Percentiles rank a stretch among this genome's conserved stretches.
Conservation (phyloP, 2,797 vertebrate species). For the Sebastes variabilis region DNA sequence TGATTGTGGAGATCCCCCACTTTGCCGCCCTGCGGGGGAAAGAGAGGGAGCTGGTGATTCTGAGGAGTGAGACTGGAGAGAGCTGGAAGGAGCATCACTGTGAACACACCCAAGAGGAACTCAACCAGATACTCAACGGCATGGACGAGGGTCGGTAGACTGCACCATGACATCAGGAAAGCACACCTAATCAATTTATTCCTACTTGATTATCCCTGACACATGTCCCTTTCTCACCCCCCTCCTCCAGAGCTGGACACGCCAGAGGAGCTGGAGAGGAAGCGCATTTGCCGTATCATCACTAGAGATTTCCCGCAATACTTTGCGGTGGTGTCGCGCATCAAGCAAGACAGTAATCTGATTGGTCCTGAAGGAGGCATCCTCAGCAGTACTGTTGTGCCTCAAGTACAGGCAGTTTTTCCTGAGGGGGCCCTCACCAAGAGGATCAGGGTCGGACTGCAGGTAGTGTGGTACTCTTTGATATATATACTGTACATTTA, state of each 20-base stretch:
- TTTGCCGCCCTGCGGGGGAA: constrained; percentile 95
- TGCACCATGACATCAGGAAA: background rate
- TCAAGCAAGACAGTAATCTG: constrained; percentile 97
- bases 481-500: background rate
- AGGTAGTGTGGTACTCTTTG: constrained; percentile 79
- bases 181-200: background rate
- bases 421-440: constrained; percentile 97
- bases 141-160: constrained; percentile 92
- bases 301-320: constrained; percentile 98
- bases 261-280: constrained; percentile 93
- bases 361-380: constrained; percentile 97
- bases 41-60: constrained; percentile 95
- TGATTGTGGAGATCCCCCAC: constrained; percentile 99
- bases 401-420: constrained; percentile 96
- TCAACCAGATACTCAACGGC: constrained; percentile 97
- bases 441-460: constrained; percentile 94
- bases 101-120: constrained; percentile 94
- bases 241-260: constrained; percentile 88
- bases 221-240: background rate
- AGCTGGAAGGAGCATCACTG: constrained; percentile 99
- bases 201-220: background rate
- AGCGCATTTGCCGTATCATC: constrained; percentile 96
- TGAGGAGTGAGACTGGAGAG: constrained; percentile 97
- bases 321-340: constrained; percentile 95
- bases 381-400: constrained; percentile 95